Base-by-base conservation (phyloP, 2,888 invertebrate species). In the Chelonus formosanus region DNA sequence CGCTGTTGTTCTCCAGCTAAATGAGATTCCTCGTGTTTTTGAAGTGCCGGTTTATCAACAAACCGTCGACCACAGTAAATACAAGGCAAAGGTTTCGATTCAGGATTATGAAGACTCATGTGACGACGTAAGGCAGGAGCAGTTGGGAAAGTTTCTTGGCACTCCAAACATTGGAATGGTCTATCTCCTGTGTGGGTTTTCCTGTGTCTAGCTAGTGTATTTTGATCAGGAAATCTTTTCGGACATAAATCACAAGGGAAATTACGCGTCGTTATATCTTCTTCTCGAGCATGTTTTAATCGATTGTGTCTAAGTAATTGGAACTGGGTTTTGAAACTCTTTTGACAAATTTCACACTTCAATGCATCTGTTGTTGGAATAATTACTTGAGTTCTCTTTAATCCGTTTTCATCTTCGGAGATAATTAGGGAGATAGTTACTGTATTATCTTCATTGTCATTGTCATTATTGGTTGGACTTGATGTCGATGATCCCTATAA, bases 281-380 rank as follows among this genome's bases (percentile, higher is more conserved):
- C 84, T 71, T 84, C 84, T n/a, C 82, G 76, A 3, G 84, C 82
- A 45, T 84, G 84, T 65, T 84, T 84, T 56, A 84, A 65, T 70
- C 84, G 74, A 63, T 82, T 84, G 60, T 84, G 84, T 53, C 82
- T 76, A n/a, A 84, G 70, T 64, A 85, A 74, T 71, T 85, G 84
- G 59, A 84, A 81, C n/a, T 81, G 80, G 1, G 81, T 80, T 65
- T 84, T 84, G 66, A 88, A 88, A 0, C 76, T 80, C 71, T 86
- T 87, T n/a, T 84, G 80, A 70, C 89, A 88, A 0, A 86, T 72
- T 5, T 82, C 75, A 67, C 88, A 88, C 31, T 78, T 78, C 8
- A 83, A 82, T 35, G 80, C 85, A 65, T 82, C 82, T 5, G 81
- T 75, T 20, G 83, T 82, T 40, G 84, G 84, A 71, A 84, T 85